Evolutionary conservation across 2,113 vertebrate species (phyloP).

Genomic region (Strix aluco): DNA sequence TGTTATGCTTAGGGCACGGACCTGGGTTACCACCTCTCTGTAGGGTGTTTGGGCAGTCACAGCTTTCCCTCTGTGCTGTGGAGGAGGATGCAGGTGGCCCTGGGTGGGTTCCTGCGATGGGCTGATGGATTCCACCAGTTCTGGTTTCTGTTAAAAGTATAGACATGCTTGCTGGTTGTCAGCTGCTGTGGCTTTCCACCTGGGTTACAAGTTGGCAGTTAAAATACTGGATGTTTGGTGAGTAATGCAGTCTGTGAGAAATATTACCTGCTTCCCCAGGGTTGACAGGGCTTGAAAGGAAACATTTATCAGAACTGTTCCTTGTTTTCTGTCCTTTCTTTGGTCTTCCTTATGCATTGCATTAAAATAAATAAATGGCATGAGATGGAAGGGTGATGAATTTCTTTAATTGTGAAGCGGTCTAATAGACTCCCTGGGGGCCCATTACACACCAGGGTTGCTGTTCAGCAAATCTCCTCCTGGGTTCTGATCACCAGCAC

Average conservation of each 20-base stretch:
- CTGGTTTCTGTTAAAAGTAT: background rate
- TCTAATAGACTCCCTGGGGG: background rate
- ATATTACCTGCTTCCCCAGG: background rate
- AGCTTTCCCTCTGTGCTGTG: background rate
- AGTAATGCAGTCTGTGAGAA: background rate
- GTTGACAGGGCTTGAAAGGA: background rate
- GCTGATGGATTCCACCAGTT: background rate
- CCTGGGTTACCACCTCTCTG: fast-evolving
- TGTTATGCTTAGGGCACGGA: fast-evolving
- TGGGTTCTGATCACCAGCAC: background rate
- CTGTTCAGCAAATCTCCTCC: background rate
- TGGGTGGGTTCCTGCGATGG: background rate
- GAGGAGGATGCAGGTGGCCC: background rate
- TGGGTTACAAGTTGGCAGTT: too few species aligned
- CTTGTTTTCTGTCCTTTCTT: background rate
- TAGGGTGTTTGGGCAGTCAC: fast-evolving
- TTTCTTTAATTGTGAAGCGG: background rate
- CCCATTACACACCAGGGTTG: background rate
- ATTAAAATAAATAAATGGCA: background rate
- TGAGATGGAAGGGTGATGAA: background rate
- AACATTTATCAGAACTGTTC: background rate
- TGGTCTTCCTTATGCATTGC: background rate
- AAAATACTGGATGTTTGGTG: background rate
- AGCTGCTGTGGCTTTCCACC: background rate
- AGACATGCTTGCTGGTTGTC: fast-evolving